Evolutionary conservation across 2,797 vertebrate genomes (phyloP), one percentile per base, ranked within the genome.

Genomic region (Nothura maculosa): DNA sequence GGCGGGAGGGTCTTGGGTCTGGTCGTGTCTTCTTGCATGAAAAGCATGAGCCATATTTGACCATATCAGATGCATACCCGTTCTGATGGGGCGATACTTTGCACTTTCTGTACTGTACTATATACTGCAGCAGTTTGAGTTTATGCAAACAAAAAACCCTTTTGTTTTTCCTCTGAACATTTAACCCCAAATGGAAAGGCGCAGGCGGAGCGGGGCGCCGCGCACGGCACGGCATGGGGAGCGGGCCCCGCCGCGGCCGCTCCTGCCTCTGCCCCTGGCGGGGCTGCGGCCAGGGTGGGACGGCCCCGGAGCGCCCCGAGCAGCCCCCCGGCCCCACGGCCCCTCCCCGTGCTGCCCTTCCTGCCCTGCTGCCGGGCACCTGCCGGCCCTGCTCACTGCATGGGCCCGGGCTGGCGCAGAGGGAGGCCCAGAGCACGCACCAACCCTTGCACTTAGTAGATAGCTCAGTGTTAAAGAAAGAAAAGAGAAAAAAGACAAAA

Each of bases 401-500:
- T 21, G 21, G 20, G 20, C 20, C 45, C 45, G 20, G 45, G 21
- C 20, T 10, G 45, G 21, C 9, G 45, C 45, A 47, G 45, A 47
- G 45, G 21, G 21, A 47, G 45, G 80, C 94, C 90, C 40, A 88
- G 80, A 94, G 95, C 97, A 96, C 95, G 97, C 97, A 96, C 96
- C 95, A 97, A 97, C 92, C 97, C 97, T 97, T 96, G 98, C 98
- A 97, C 96, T 97, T 96, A 96, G 96, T 97, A 97, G 94, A 88
- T 98, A 98, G 97, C 91, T 97, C 94, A 77, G 85, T 98, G 97
- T 98, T 97, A 92, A 95, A 92, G 92, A 93, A 36, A 89, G 28
- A 77, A 82, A 81, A 50, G 38, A 58, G 34, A 47, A 64, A 69
- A 47, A 28, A 79, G 10, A 67, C 48, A 48, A 14, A 48, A 16